phyloP scores from a whole-genome alignment of 30 jellyfish, hydroid and myxozoan genomes.

The Pseudorhiza aurosa region DNA sequence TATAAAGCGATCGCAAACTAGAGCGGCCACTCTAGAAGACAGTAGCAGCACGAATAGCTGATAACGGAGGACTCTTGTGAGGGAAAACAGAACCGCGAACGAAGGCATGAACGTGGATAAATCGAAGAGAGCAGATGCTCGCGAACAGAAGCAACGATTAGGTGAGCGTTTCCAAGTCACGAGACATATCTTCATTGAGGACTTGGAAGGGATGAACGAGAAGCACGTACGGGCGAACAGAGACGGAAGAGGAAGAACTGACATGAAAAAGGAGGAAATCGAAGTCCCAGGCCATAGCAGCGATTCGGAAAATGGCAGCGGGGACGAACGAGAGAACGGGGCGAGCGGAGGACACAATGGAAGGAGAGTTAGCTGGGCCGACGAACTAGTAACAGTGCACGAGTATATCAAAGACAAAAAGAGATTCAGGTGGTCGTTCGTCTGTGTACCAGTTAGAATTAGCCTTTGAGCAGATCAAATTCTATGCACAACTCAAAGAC shows the following conservation, averaged over 20 bases:
- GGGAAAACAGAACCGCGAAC: background rate
- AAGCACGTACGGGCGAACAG: background rate
- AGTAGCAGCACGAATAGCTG: background rate
- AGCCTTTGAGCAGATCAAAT: background rate
- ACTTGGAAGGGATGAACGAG: background rate
- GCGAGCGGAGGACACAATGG: background rate
- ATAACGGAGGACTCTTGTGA: too few relatives aligned
- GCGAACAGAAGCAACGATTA: background rate
- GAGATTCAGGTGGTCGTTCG: slow-evolving; percentile 7
- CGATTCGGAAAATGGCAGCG: background rate
- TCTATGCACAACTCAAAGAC: too few relatives aligned
- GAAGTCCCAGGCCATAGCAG: slow-evolving; percentile 20
- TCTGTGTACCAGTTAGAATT: slow-evolving; percentile 21
- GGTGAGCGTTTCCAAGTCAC: background rate
- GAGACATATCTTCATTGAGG: background rate
- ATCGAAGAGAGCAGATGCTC: background rate
- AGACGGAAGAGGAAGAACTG: background rate
- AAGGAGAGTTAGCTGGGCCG: slow-evolving; percentile 81
- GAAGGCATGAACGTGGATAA: background rate
- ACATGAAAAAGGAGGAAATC: background rate
- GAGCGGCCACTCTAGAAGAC: too few relatives aligned
- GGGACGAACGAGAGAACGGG: background rate
- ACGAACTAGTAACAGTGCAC: slow-evolving; percentile 67
- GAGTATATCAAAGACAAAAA: slow-evolving; percentile 50
- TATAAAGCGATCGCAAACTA: too few relatives aligned